Conservation (phyloP, 35 echinoderm and acorn worm species). For the Ptychodera flava region DNA sequence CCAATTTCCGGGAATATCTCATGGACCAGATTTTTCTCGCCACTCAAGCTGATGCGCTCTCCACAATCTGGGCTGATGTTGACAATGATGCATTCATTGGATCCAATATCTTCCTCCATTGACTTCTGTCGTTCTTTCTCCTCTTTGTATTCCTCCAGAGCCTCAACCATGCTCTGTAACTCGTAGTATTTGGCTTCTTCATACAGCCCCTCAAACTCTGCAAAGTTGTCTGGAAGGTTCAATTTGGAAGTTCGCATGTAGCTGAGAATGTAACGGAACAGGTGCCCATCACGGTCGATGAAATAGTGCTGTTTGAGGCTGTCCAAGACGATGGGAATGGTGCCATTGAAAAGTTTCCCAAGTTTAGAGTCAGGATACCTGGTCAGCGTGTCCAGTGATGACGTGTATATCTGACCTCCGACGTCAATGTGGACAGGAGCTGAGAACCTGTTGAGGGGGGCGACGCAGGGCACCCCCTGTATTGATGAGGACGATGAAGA, state of each 20-base stretch:
- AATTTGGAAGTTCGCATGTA: conserved; percentile 79
- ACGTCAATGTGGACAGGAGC: conserved; percentile 98
- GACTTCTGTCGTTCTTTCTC: conserved; percentile 36
- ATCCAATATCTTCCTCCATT: conserved; percentile 44
- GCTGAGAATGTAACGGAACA: conserved; percentile 92
- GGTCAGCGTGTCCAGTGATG: conserved; percentile 85
- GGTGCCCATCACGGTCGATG: conserved; percentile 90
- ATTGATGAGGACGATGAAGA: conserved; percentile 4
- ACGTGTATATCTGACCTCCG: conserved; percentile 96
- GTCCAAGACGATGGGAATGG: conserved; percentile 90
- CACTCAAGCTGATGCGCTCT: conserved; percentile 83
- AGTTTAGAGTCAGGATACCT: conserved; percentile 82
- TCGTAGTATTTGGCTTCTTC: conserved; percentile 94
- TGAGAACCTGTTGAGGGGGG: conserved; percentile 64
- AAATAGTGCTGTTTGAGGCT: conserved; percentile 98
- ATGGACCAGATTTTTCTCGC: conserved; percentile 84
- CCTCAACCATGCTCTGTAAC: conserved; percentile 65
- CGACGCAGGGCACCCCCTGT: conserved; percentile 72
- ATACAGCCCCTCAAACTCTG: conserved; percentile 82
- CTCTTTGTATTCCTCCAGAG: conserved; percentile 27
- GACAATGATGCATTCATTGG: conserved; percentile 77
- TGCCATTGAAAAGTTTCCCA: conserved; percentile 85
- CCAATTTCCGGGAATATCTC: conserved; percentile 96
- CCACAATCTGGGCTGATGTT: conserved; percentile 90
- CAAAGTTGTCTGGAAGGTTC: conserved; percentile 62